Conservation (phyloP, 1,140 invertebrate species). For the Leptinotarsa lineolata region DNA sequence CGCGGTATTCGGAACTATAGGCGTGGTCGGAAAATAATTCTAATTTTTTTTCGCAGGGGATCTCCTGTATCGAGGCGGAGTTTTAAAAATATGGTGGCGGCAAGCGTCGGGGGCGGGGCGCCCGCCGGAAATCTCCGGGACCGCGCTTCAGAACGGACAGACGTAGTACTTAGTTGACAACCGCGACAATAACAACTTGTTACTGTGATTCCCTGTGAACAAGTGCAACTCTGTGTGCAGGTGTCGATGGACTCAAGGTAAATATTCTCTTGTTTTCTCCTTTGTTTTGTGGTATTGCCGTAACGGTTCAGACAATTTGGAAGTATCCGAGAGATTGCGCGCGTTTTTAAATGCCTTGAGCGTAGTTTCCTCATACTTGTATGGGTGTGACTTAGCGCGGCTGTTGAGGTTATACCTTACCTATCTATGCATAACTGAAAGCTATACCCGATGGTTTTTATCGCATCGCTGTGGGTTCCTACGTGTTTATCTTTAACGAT, state of each 20-base stretch:
- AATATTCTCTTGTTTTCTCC: constrained; percentile 6
- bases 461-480: neutral
- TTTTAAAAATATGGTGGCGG: constrained; percentile 29
- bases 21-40: constrained; percentile 25
- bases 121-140: constrained; percentile 24
- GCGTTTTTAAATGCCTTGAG: neutral
- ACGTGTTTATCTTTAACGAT: constrained; percentile 6
- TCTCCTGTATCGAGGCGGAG: constrained; percentile 22
- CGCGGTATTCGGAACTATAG: constrained; percentile 4
- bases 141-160: neutral
- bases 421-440: constrained; percentile 6
- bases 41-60: constrained; percentile 25
- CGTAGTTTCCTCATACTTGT: neutral
- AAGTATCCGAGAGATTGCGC: neutral
- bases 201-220: constrained; percentile 5
- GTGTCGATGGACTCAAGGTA: constrained; percentile 5
- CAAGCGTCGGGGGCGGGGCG: constrained; percentile 15
- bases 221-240: constrained; percentile 20
- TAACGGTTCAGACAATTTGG: neutral
- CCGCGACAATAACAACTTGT: constrained; percentile 20
- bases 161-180: constrained; percentile 11
- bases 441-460: neutral
- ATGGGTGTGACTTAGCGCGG: neutral
- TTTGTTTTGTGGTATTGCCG: neutral
- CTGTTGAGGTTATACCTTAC: neutral